Base-by-base conservation (phyloP, 2,797 vertebrate species). In the Forpus xanthops region DNA sequence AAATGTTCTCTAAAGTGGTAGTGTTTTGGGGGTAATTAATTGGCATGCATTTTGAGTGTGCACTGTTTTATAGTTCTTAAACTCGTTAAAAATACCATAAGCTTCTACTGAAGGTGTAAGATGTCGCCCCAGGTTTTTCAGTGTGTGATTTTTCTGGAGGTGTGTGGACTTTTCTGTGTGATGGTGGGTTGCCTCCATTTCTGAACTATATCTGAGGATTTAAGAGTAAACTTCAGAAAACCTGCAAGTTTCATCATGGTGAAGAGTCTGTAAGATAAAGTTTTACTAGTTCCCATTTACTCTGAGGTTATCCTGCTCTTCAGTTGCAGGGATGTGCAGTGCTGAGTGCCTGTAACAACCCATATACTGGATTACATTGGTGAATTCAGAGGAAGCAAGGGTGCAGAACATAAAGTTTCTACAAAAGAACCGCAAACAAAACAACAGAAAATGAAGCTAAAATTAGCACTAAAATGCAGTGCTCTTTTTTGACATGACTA, bases 211-310 rank as follows among this genome's bases (percentile, higher is more conserved):
- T 86, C 31, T 75, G 58, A 49, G 7, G 7, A 4, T 31, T 85
- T 65, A 37, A 64, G 61, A 12, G 19, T 7, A 78, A 64, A 11
- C 21, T 60, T 27, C 4, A 21, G n/a, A 60, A 67, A 92, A 12
- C 5, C 47, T 66, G 8, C 31, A 44, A 67, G 18, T 8, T 35
- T 89, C 5, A 25, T 5, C 0, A 0, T 0, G 0, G 6, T 18
- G 17, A 37, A 56, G 47, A 6, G 2, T 11, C 31, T 68, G 14
- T 31, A 78, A 80, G 42, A 42, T 11, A 67, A 47, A 31, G 55
- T 87, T 72, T 42, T 72, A 16, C 41, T 27, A 56, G 10, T 25
- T 72, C 5, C 11, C 19, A 0, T 37, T 65, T 55, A 31, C 6
- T 25, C 12, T n/a, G n/a, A 50, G 16, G 5, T 13, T 39, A 5